A percentile compares a stretch with the other conserved stretches of the same genome.
These are phyloP conservation scores for Herpailurus yagouaroundi DNA, from an alignment of 2,113 vertebrate species.

Conservation along the genomic window DNA sequence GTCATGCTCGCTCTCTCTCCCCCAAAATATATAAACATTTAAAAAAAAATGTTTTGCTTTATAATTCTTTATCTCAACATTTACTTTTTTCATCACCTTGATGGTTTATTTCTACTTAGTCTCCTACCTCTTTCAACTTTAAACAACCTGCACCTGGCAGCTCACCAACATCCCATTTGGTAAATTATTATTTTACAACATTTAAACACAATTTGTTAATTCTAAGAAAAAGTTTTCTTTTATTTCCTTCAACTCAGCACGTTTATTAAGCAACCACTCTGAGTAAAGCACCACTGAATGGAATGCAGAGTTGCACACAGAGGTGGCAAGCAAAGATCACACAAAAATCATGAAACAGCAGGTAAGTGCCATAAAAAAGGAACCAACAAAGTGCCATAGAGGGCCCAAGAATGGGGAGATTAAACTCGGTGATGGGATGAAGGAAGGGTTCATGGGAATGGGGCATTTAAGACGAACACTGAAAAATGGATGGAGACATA, in stretches of 20 bases:
- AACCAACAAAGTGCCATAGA: not conserved
- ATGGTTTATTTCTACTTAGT: not conserved
- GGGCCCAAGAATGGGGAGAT: not conserved
- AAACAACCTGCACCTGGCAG: not conserved
- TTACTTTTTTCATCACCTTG: slow-evolving; percentile 19
- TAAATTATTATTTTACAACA: slow-evolving; percentile 34
- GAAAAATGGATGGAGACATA: not conserved
- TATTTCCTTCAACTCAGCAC: slow-evolving; percentile 10
- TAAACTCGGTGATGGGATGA: not conserved
- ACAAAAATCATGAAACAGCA: slow-evolving; percentile 40
- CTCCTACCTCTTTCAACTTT: not conserved
- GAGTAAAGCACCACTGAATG: not conserved
- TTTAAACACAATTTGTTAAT: not conserved
- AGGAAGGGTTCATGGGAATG: not conserved
- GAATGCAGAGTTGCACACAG: not conserved
- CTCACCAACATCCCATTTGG: not conserved
- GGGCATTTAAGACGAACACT: not conserved
- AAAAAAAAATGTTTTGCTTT: not conserved
- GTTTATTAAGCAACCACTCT: not conserved
- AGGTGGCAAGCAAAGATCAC: slow-evolving; percentile 1
- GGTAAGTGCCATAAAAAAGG: not conserved
- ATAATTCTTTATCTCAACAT: not conserved
- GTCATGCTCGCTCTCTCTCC: too few relatives aligned
- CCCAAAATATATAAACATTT: too few relatives aligned
- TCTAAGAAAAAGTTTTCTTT: not conserved